phyloP scores from a whole-genome alignment of 2,888 invertebrate species.

The Ypsolopha scabrella region DNA sequence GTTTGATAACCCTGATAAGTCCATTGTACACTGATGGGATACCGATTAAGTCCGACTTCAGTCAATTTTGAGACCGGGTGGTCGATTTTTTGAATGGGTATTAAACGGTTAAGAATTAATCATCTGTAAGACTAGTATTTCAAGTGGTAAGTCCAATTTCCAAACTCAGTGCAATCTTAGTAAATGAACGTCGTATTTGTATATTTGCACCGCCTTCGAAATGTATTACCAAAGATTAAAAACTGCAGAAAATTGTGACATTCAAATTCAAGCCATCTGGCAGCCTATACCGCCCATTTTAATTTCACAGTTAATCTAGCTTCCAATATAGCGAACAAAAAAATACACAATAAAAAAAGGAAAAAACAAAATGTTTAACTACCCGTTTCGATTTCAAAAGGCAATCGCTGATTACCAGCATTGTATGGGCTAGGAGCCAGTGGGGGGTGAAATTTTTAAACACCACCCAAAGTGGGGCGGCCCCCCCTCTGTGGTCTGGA shows the following conservation, averaged over 20 bases:
- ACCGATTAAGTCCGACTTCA: conserved; percentile 11
- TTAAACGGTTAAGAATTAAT: neutral
- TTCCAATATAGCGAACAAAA: neutral
- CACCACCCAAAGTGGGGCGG: conserved; percentile 8
- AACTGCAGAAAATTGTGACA: neutral
- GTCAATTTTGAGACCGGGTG: conserved; percentile 13
- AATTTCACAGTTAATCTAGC: neutral
- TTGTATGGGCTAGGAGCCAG: conserved; percentile 10
- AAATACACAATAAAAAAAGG: conserved; percentile 10
- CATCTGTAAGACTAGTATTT: too few species aligned
- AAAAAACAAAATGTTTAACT: conserved; percentile 38
- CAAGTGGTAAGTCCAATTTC: too few species aligned
- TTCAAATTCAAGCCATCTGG: neutral
- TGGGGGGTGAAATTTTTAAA: conserved; percentile 12
- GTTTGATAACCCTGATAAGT: conserved; percentile 41
- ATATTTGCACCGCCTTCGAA: too few species aligned
- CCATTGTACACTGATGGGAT: conserved; percentile 34
- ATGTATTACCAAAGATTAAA: too few species aligned
- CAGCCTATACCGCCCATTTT: neutral
- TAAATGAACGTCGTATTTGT: too few species aligned
- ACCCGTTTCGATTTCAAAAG: conserved; percentile 66
- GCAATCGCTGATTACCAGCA: conserved; percentile 50
- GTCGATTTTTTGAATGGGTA: conserved; percentile 5
- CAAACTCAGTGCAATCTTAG: too few species aligned
- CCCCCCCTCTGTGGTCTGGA: conserved; percentile 3